Base-by-base conservation (phyloP, 2,888 invertebrate genomes). In the Leptura quadrifasciata region DNA sequence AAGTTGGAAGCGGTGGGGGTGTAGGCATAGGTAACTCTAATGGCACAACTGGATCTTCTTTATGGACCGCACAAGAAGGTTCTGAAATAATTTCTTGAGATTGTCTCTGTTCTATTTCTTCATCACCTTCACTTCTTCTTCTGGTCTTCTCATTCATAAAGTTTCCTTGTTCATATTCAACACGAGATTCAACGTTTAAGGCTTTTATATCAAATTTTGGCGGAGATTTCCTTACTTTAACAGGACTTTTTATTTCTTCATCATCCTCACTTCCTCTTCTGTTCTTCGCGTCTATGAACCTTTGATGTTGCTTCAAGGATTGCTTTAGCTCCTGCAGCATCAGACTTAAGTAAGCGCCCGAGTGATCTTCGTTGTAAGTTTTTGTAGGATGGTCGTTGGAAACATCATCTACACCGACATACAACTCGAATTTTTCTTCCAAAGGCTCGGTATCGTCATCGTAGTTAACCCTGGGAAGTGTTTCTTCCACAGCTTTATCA, bases 401-500 rank as follows among this genome's bases (percentile, higher is more conserved):
- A 9, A 9, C 21, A 18, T 68, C 58, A 10, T 65, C 31, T 21
- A 20, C 67, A 1, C 27, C 81, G 15, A 85, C 73, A 65, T 81
- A 84, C 8, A 85, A 68, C 65, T 85, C 84, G 39, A 77, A 86
- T 35, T 84, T 82, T 78, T 85, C 85, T 72, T 84, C 84, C 8
- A 74, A 4, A n/a, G 79, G 76, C 60, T 83, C 79, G 24, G 21
- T 65, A 2, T 65, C 20, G 76, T 84, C 85, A 57, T 86, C 83
- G 72, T 76, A 78, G 35, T 75, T 57, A 27, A 80, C 58, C 9
- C 27, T 63, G n/a, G 72, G 20, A n/a, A 67, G 12, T 12, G 18
- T 58, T 24, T 54, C 64, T 20, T 68, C 58, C 24, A 18, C 17
- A 20, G n/a, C 24, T 12, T 35, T 3, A 52, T 20, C 21, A 10